Base-by-base conservation (phyloP, 2,888 invertebrate species). In the Cheilosia pagana region DNA sequence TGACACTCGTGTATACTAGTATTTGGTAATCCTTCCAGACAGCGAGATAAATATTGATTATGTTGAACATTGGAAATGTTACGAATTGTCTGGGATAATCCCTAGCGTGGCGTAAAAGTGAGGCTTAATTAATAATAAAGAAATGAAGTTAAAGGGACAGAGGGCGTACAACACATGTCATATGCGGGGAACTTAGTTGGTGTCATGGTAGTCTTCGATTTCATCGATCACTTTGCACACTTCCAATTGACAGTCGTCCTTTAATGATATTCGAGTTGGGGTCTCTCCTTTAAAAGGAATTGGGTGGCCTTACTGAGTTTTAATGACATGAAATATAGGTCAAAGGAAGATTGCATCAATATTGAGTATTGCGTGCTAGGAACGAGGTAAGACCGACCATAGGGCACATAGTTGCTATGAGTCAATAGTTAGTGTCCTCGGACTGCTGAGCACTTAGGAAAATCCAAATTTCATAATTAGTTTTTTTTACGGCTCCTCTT, bases 121-220 rank as follows among this genome's bases (percentile, higher is more conserved):
- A 62, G 28, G 72, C 82, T 78, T 83, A 78, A 78, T 83, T 83
- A 83, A 77, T 77, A 83, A 83, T 74, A 62, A 45, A 83, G 63
- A 45, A 45, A 43, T 52, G 12, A 12, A 39, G 43, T 45, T 31
- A 62, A n/a, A 25, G 39, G 55, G 68, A 55, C 67, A 45, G 43
- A 35, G 7, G 16, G 3, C 45, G 19, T 16, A 7, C 50, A 12
- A 4, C 12, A 50, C 35, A 41, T 25, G n/a, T 41, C 19, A 3
- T n/a, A 25, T 21, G 19, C 1, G 59, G 23, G 62, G 39, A 62
- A 57, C 68, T 68, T 39, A 39, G 39, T 16, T 48, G 28, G 67
- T 75, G 79, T 79, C 83, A 70, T 41, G 19, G 35, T 6, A 14
- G 45, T 59, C 45, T 31, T 62, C 50, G 31, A 65, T 75, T 74